Percentiles rank a stretch among this genome's conserved stretches.
Evolutionary conservation across 1,140 invertebrate species (phyloP).

Genomic region (Tetramorium alpestre): DNA sequence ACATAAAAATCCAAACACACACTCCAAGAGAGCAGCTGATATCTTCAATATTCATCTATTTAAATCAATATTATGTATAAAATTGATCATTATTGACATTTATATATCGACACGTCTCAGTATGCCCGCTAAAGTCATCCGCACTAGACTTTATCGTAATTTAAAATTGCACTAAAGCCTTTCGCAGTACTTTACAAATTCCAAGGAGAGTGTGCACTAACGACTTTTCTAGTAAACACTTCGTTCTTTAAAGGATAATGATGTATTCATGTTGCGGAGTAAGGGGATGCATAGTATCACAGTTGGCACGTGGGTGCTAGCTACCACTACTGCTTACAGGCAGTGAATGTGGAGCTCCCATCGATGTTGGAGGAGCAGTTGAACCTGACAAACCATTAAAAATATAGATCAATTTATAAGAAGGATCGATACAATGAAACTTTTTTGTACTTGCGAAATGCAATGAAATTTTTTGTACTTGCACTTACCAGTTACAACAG

Average conservation of each 20-base stretch:
- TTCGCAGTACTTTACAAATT: slow-evolving; percentile 79
- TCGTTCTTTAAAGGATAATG: slow-evolving; percentile 81
- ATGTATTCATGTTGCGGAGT: slow-evolving; percentile 81
- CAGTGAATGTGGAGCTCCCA: slow-evolving; percentile 83
- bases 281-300: slow-evolving; percentile 84
- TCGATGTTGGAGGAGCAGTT: slow-evolving; percentile 82
- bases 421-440: background rate
- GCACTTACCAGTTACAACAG: slow-evolving; percentile 81
- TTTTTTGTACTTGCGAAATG: slow-evolving; percentile 36
- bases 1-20: slow-evolving; percentile 54
- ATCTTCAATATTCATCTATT: background rate
- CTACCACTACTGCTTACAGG: slow-evolving; percentile 85
- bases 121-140: slow-evolving; percentile 72
- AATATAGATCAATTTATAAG: background rate
- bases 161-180: slow-evolving; percentile 83
- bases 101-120: slow-evolving; percentile 77
- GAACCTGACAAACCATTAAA: slow-evolving; percentile 75
- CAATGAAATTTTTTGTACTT: slow-evolving; percentile 31
- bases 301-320: slow-evolving; percentile 85
- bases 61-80: slow-evolving; percentile 50
- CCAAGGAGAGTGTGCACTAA: slow-evolving; percentile 76
- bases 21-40: slow-evolving; percentile 2
- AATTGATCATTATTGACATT: slow-evolving; percentile 72
- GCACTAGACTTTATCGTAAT: slow-evolving; percentile 77
- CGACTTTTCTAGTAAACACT: slow-evolving; percentile 70